Evolutionary conservation across 2,888 invertebrate genomes (phyloP), one percentile per base, ranked within the genome.

Genomic region (Nemapogon koenigi): DNA sequence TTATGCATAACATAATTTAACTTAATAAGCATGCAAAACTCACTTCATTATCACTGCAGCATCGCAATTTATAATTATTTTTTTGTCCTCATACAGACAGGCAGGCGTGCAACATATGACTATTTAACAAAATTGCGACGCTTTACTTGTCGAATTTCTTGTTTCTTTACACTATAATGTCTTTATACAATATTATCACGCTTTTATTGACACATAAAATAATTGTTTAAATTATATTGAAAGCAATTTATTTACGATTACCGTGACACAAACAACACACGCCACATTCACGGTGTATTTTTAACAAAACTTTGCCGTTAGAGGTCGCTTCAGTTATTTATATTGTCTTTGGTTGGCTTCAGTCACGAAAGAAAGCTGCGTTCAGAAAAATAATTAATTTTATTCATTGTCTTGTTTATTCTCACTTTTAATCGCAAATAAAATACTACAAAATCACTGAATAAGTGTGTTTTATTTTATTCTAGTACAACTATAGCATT

Each of bases 221-320:
- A 50, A 51, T 49, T 55, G 59, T 60, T 62, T 59, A 40, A 54
- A 53, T 51, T 54, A 55, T 52, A 63, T 63, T 53, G 51, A 60
- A 58, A 55, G 62, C 67, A 69, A 75, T 76, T 76, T 76, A 76
- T 76, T 76, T 79, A 78, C 76, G 73, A 73, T 62, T 66, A 56
- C 59, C 61, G 61, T 60, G 63, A 60, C 59, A 67, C 72, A 79
- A 80, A 80, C 79, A 80, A 80, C 79, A 79, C 79, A 80, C 79
- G 79, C 79, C 79, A 79, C 79, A 80, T 78, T 79, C 78, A 72
- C 73, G 68, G 71, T 67, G 62, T 69, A 68, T 62, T 66, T 68
- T 60, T 52, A 52, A 57, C 48, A 58, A 47, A 57, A 66, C 60
- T 62, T 62, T 63, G 45, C 51, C 75, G 57, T 62, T 49, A 76